These are phyloP conservation scores for Meda fulgida DNA, from an alignment of 2,797 vertebrate species.

Conservation along the genomic window DNA sequence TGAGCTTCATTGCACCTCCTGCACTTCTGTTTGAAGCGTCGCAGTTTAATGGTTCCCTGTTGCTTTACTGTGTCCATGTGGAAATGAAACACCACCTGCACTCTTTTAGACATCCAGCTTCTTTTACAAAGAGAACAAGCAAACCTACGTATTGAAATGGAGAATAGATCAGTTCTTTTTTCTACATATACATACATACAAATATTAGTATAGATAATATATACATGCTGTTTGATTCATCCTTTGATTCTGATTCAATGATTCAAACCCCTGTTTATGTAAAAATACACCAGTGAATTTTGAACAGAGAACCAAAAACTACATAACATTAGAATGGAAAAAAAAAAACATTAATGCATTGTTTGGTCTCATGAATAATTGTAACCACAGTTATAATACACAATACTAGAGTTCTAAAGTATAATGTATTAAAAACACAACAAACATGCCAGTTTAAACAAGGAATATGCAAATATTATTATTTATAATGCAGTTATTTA, in stretches of 20 bases:
- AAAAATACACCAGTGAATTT: not conserved
- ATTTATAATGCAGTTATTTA: not conserved
- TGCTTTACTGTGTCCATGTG: not conserved
- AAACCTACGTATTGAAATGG: slow-evolving; percentile 63
- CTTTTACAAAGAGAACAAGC: slow-evolving; percentile 66
- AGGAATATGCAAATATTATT: not conserved
- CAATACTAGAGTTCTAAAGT: not conserved
- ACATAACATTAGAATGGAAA: not conserved
- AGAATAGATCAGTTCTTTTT: not conserved
- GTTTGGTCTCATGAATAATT: not conserved
- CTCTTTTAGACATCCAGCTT: slow-evolving; percentile 71
- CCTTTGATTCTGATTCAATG: not conserved
- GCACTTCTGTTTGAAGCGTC: slow-evolving; percentile 67
- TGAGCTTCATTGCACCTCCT: slow-evolving; percentile 47
- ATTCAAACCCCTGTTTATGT: not conserved
- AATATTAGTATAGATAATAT: too few species aligned
- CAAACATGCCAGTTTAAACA: not conserved
- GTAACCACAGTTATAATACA: not conserved
- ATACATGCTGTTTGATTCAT: not conserved
- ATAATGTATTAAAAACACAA: not conserved
- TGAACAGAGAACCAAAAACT: not conserved
- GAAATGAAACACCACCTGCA: slow-evolving; percentile 74
- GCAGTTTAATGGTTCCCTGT: slow-evolving; percentile 65
- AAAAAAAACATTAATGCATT: not conserved
- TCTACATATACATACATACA: not conserved